Conservation (phyloP, 2,888 invertebrate genomes). For the Agapostemon virescens region DNA sequence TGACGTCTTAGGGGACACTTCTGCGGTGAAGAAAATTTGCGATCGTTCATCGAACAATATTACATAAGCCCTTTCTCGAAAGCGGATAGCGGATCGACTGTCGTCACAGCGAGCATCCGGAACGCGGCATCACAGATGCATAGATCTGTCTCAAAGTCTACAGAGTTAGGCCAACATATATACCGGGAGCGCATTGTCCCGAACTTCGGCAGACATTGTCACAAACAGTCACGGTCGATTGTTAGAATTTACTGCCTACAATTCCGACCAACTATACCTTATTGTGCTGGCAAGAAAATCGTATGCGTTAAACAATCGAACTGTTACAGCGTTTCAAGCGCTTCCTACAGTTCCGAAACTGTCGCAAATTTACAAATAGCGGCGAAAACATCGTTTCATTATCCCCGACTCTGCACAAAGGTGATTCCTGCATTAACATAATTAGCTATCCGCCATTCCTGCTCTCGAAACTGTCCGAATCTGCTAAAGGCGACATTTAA, state of each 20-base stretch:
- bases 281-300: background rate
- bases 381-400: background rate
- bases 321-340: background rate
- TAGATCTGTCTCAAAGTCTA: conserved; percentile 7
- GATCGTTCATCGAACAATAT: background rate
- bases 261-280: background rate
- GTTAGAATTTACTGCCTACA: conserved; percentile 9
- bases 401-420: background rate
- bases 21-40: too few species aligned
- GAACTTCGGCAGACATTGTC: conserved; percentile 23
- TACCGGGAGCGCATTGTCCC: background rate
- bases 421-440: background rate
- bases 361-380: background rate
- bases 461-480: conserved; percentile 1
- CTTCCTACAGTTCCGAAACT: background rate
- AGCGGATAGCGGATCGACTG: background rate
- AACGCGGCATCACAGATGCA: background rate
- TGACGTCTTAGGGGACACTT: too few species aligned
- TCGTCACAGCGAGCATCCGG: background rate
- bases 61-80: background rate
- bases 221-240: conserved; percentile 15
- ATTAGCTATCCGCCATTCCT: background rate
- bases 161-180: conserved; percentile 9
- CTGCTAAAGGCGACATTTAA: conserved; percentile 5
- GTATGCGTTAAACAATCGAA: background rate